Conservation (phyloP, 2,888 invertebrate species). For the Noctua janthe region DNA sequence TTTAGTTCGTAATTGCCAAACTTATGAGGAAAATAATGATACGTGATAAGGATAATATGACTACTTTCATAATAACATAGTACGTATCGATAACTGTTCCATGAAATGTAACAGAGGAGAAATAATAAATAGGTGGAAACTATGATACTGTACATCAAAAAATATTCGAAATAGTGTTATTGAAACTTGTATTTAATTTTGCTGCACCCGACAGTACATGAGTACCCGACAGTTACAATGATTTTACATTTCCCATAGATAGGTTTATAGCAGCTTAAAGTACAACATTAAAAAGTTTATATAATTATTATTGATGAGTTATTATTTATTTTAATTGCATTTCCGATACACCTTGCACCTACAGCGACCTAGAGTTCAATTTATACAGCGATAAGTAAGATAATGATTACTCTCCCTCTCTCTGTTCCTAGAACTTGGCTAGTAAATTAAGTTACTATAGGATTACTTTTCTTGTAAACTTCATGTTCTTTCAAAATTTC, state of each 20-base stretch:
- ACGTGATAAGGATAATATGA: slow-evolving; percentile 29
- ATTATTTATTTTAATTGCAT: neutral
- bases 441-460: neutral
- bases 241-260: neutral
- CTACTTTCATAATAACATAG: slow-evolving; percentile 4
- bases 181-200: neutral
- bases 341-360: neutral
- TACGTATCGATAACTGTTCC: slow-evolving; percentile 1
- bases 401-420: neutral
- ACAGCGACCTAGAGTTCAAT: neutral
- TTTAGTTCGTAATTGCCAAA: slow-evolving; percentile 44
- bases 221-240: neutral
- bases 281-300: neutral
- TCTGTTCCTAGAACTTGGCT: neutral
- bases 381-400: neutral
- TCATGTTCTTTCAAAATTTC: neutral
- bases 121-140: neutral
- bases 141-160: neutral
- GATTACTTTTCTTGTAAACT: slow-evolving; percentile 13
- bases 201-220: too few species aligned
- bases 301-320: slow-evolving; percentile 7
- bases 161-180: neutral
- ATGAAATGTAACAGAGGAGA: neutral
- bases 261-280: neutral
- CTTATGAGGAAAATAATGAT: slow-evolving; percentile 40